Conservation (phyloP, 2,113 vertebrate species). For the Silurus meridionalis region DNA sequence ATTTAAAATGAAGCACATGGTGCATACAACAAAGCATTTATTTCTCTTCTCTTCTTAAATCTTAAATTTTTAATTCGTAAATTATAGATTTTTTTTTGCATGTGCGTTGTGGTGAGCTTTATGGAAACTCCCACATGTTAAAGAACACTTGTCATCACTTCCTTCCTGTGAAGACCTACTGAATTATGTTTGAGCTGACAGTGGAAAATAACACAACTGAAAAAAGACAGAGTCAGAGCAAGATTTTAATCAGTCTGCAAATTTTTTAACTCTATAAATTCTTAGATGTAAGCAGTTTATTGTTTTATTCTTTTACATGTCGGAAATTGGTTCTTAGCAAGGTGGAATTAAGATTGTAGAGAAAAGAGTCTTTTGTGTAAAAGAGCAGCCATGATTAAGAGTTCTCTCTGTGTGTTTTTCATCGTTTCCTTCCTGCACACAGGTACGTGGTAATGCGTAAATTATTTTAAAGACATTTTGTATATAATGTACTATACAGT, state of each 20-base stretch:
- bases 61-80: neutral
- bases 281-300: neutral
- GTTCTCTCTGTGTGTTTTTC: constrained; percentile 40
- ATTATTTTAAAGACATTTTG: neutral
- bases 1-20: neutral
- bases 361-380: neutral
- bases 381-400: constrained; percentile 45
- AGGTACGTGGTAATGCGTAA: constrained; percentile 44
- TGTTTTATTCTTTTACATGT: neutral
- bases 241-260: neutral
- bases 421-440: constrained; percentile 49
- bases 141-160: constrained; percentile 44
- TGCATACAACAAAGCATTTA: neutral
- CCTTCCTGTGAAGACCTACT: constrained; percentile 41
- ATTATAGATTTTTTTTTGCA: neutral
- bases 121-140: constrained; percentile 55
- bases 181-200: constrained; percentile 18
- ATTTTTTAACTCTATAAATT: neutral
- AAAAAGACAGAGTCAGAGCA: constrained; percentile 5
- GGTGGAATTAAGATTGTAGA: neutral
- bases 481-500: neutral
- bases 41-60: neutral
- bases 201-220: neutral
- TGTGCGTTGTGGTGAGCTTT: constrained; percentile 17
- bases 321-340: neutral